Evolutionary conservation across 2,888 invertebrate genomes (phyloP), one percentile per base, ranked within the genome.

Genomic region (Thymelicus acteon): DNA sequence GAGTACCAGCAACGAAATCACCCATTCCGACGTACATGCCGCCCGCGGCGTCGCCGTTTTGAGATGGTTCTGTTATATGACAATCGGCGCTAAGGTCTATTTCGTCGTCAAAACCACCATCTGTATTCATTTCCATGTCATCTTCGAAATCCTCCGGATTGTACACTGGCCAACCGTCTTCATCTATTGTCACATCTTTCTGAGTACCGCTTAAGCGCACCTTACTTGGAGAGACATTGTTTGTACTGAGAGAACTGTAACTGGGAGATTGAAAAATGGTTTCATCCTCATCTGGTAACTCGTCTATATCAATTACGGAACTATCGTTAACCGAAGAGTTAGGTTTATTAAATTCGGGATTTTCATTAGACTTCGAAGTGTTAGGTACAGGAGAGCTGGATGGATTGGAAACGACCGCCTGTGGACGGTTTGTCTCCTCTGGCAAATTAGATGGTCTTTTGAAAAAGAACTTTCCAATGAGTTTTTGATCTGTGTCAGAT

Each of bases 141-240:
- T 91, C 91, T 77, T 90, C 91, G 72, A 93, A 94, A 74, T 94
- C 93, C 68, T 92, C 92, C 5, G 87, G 80, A 72, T 91, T 90
- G 74, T 94, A 95, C 73, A 93, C 91, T 0, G 94, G 94, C 94
- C 95, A 95, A 0, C 95, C 95, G 72, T 95, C 95, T 7, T 94
- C 94, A 78, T 95, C 95, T 0, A 94, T 48, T 0, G 80, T 74
- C 60, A 88, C 75, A 44, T 84, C 84, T 67, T 86, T 85, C 61
- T 82, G 79, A 67, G 82, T 85, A 8, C 82, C 39, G 37, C n/a
- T 54, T 12, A 54, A 12, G 0, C 54, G 54, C 12, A 54, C 49
- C 19, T 15, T 54, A 10, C 5, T 8, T 10, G 19, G 2, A 8
- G 7, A 24, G 12, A 54, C 24, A 24, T 54, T n/a, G 24, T 24